Evolutionary conservation across 1,140 invertebrate species (phyloP).

Genomic region (Oppia nitens): DNA sequence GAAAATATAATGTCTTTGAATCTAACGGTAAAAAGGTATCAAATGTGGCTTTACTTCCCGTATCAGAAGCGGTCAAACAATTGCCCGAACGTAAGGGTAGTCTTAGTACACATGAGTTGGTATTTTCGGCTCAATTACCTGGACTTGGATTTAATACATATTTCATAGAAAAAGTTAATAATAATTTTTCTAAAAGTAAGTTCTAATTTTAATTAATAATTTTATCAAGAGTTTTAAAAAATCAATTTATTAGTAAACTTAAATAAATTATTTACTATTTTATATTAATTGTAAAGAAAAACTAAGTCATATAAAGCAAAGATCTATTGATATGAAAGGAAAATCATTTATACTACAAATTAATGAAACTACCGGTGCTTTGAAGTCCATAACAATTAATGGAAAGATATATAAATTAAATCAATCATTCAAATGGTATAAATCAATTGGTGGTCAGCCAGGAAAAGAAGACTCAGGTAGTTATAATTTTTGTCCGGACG

Average conservation of each 20-base stretch:
- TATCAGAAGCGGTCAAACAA: constrained; percentile 22
- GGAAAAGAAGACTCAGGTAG: constrained; percentile 28
- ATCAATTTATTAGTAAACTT: too few relatives aligned
- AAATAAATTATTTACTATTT: too few relatives aligned
- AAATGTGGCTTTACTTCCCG: constrained; percentile 24
- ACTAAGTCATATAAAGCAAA: too few relatives aligned
- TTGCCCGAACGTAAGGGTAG: constrained; percentile 27
- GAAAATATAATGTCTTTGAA: constrained; percentile 42
- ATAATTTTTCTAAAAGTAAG: too few relatives aligned
- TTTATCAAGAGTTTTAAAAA: too few relatives aligned
- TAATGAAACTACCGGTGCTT: neutral
- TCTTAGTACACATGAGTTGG: constrained; percentile 28
- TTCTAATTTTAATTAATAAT: too few relatives aligned
- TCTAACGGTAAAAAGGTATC: constrained; percentile 31
- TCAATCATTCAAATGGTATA: constrained; percentile 5
- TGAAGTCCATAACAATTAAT: neutral
- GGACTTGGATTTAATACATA: constrained; percentile 32
- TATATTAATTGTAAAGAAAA: too few relatives aligned
- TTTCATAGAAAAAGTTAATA: constrained; percentile 20
- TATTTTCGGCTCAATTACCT: constrained; percentile 27
- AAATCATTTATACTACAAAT: neutral
- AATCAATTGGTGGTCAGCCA: neutral
- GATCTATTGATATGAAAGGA: constrained; percentile 23
- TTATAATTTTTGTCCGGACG: constrained; percentile 28
- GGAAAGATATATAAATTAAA: neutral